These are phyloP conservation scores for Mamestra configurata DNA, from an alignment of 1,140 invertebrate genomes.

Conservation along the genomic window DNA sequence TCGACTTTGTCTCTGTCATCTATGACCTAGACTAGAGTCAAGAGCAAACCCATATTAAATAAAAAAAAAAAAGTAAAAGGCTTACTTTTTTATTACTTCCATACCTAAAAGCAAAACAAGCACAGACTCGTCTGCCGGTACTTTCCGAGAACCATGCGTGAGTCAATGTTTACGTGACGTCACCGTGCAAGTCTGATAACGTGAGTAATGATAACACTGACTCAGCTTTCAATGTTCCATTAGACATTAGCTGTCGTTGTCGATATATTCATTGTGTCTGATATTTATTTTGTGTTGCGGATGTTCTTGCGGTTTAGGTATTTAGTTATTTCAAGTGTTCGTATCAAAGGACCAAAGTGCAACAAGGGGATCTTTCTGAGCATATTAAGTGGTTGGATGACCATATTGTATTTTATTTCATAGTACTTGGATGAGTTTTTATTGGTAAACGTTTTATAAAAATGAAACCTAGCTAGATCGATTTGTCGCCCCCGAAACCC, in stretches of 20 bases:
- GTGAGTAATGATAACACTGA: constrained; percentile 36
- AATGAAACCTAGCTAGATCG: no score
- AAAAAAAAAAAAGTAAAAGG: no score
- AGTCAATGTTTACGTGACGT: constrained; percentile 50
- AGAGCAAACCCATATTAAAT: no score
- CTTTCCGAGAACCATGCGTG: constrained; percentile 29
- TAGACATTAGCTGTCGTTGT: not conserved
- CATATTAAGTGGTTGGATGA: no score
- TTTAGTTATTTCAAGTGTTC: no score
- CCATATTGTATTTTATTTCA: no score
- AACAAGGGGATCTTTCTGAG: not conserved
- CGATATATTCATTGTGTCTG: not conserved
- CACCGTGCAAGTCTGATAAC: constrained; percentile 35
- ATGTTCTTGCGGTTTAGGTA: not conserved
- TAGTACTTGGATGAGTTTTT: no score
- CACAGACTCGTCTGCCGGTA: constrained; percentile 22
- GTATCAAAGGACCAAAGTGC: not conserved
- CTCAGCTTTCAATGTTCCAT: constrained; percentile 10
- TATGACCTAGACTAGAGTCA: no score
- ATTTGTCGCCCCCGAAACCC: no score
- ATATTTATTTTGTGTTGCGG: not conserved
- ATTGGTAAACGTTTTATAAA: no score
- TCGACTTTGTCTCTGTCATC: no score
- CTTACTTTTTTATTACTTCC: no score
- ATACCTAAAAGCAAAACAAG: not conserved